Evolutionary conservation across 2,888 invertebrate species (phyloP), one percentile per base, ranked within the genome.

Genomic region (Andrena chrysosceles): DNA sequence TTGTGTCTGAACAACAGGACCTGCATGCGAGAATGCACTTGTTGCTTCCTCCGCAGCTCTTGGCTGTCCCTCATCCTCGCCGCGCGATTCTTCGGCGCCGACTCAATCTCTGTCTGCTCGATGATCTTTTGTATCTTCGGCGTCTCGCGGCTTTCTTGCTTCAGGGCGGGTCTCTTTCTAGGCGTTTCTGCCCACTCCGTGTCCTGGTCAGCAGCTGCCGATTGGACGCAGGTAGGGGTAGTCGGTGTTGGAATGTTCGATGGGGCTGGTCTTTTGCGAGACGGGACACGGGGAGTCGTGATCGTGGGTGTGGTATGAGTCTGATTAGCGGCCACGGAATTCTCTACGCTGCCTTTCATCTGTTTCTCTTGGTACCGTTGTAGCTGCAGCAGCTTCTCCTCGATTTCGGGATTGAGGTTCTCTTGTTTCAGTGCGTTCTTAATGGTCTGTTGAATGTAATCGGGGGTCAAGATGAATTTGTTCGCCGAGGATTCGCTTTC

Each of bases 371-470:
- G 97, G 91, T 97, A 98, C 68, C 97, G 96, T 94, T 98, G 98
- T 89, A 98, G 95, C 90, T 98, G 98, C 59, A 98, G 95, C 67
- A 99, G 94, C 93, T 98, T 99, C 91, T 98, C 98, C 93, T 98
- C 98, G 85, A 98, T 97, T 94, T 98, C 98, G 0, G 98, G 98
- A 93, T 98, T 97, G 31, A 98, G 95, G 93, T 98, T 98, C 91
- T 98, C 98, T 94, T 98, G 97, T 94, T 97, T 97, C 81, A 99
- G 94, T n/a, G 98, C 98, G 93, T 97, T 98, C 94, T 97, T 97
- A 89, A 99, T 98, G 16, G 98, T 98, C 96, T 98, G 98, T 93
- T 98, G 98, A 89, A 98, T 98, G 92, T 98, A 98, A 94, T 98
- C 98, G 73, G 98, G 97, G 16, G 98, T 98, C 83, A 98, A 96